Evolutionary conservation across 2,113 vertebrate species (phyloP), one percentile per base, ranked within the genome.

Genomic region (Marmota monax): DNA sequence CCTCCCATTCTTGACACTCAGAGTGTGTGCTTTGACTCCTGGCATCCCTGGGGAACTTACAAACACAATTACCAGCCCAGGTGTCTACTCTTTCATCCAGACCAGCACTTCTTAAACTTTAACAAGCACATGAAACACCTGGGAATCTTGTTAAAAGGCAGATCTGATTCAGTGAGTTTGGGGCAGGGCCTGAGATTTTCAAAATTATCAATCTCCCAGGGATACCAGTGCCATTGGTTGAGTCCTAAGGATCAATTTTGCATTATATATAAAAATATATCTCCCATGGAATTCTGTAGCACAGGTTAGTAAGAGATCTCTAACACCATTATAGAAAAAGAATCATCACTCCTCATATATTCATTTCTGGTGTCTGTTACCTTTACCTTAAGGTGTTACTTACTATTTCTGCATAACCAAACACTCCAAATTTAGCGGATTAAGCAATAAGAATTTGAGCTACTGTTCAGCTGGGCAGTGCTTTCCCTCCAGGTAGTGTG

Each of bases 181-280:
- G 27, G 45, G 5, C 37, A 69, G 74, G 10, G 22, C n/a, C 56
- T 27, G 48, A 56, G 72, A 56, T 34, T 29, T 56, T n/a, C 17
- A 58, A 80, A 70, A 42, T 76, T 27, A 58, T 13, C n/a, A 56
- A 5, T 16, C 13, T 23, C 5, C 4, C 20, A 25, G 20, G 11
- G 0, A 29, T 2, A 4, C 8, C 7, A 2, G 23, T 11, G 27
- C 18, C 69, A 27, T 39, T 37, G 13, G n/a, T 20, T 45, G 18
- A 27, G 10, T 23, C 1, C 0, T 16, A 12, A 34, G 51, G 8
- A 37, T 27, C 18, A 42, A 3, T 13, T 25, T 5, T n/a, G 14
- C n/a, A 6, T 45, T 23, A 3, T 72, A 45, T 45, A 45, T 45
- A 45, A 8, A 45, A 5, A 42, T 42, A 5, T 42, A 42, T 42